Base-by-base conservation (phyloP, 2,797 vertebrate species). In the Chaunax sp. region DNA sequence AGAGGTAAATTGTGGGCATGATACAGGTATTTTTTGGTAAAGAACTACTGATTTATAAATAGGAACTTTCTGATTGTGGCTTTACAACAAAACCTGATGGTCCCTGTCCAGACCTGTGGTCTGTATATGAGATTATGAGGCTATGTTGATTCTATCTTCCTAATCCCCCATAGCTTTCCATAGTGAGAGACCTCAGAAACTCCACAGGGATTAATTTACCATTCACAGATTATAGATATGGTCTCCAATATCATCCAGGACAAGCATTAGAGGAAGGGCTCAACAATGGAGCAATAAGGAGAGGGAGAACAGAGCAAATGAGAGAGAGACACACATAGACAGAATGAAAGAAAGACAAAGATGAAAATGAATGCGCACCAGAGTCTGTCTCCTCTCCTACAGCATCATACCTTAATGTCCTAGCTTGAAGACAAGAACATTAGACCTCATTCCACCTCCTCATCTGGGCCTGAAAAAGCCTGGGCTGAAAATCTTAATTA, bases 401-500 rank as follows among this genome's bases (percentile, higher is more conserved):
- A 94, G 88, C 92, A 88, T 91, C 72, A 68, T 78, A 82, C 87
- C 85, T 93, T 96, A 96, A 96, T 95, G 94, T 91, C 75, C 60
- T 88, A 94, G 95, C 95, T 91, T 80, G 44, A 94, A 94, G 96
- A 96, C 93, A 90, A 85, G 94, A 95, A 94, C 94, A 94, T 95
- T 89, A 91, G 86, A 95, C 90, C 94, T 95, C 94, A 96, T 98
- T 97, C 95, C 94, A 96, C 95, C 93, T 95, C 86, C 86, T 92
- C 87, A 88, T 90, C 88, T 87, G 82, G 85, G 97, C 95, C 95
- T 95, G 96, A 96, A 96, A 98, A 95, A 97, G 96, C 96, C 94
- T 96, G 73, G 96, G 95, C 95, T 97, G 96, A 97, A 98, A 97
- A 98, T 98, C 96, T 98, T 99, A 99, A 99, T 99, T 98, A 99